A percentile compares a stretch with the other conserved stretches of the same genome.
phyloP scores from a whole-genome alignment of 2,113 vertebrate genomes.

The Gyps fulvus region DNA sequence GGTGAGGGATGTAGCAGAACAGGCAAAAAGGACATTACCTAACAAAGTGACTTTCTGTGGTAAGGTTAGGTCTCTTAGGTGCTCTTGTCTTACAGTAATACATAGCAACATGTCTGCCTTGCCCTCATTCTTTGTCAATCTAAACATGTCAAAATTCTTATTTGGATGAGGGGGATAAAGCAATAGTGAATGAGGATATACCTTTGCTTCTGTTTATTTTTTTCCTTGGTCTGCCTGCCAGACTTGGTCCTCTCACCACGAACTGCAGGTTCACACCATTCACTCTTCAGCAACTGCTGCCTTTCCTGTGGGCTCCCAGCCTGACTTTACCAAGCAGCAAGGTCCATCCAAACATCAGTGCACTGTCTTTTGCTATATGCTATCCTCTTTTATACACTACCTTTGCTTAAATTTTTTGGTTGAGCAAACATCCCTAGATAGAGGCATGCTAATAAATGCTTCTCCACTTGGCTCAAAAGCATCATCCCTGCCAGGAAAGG shows the following conservation, averaged over 20 bases:
- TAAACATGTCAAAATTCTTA: neutral
- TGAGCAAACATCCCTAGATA: neutral
- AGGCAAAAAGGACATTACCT: neutral
- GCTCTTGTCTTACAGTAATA: neutral
- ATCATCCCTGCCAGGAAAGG: neutral
- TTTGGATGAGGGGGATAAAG: neutral
- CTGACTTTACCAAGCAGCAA: fast-evolving
- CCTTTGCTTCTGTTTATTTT: neutral
- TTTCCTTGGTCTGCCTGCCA: neutral
- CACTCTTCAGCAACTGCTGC: neutral
- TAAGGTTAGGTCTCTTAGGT: neutral
- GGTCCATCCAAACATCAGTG: neutral
- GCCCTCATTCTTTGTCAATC: neutral
- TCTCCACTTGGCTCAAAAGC: neutral
- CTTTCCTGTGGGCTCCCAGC: neutral
- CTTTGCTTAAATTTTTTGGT: neutral
- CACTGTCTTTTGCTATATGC: neutral
- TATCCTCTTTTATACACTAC: neutral
- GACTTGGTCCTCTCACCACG: neutral
- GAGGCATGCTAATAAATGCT: neutral
- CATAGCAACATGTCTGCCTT: neutral
- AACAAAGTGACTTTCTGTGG: neutral
- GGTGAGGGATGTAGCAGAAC: neutral
- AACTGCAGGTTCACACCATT: neutral
- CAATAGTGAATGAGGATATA: neutral